Base-by-base conservation (phyloP, 2,888 invertebrate genomes). In the Pilophorus perplexus region DNA sequence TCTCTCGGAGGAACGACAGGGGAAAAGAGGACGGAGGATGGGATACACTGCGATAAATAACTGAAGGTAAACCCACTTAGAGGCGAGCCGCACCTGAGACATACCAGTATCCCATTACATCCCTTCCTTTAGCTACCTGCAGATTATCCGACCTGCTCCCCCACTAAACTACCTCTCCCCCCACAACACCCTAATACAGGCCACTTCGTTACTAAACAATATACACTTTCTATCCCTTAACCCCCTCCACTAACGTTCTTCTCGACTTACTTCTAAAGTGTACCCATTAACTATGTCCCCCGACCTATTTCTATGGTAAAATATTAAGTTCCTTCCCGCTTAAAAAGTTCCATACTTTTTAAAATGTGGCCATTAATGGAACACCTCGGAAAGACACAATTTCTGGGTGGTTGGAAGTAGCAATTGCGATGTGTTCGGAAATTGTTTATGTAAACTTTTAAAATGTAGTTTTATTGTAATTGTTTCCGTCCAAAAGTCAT, bases 11-110 rank as follows among this genome's bases (percentile, higher is more conserved):
- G 33, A 12, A 8, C 33, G 25, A 59, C 16, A 42, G 40, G 18
- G n/a, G 59, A 42, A 42, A 42, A 12, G 59, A 18, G 25, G 44
- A 44, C 14, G 42, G 25, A 22, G 12, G 10, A 16, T 18, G 46
- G 25, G 28, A 42, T 18, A 18, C 25, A 25, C 25, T 20, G 27
- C 64, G 40, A 50, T 64, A 64, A 64, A 64, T 64, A 64, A 64
- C 64, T 52, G 42, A 54, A 50, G 64, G 38, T 64, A 64, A 64
- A 64, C 64, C 64, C 64, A 64, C 64, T 64, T 64, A 64, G 64
- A 50, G 44, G 38, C 38, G 23, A 38, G 52, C 62, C 64, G 27
- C 64, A 64, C 64, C 64, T 64, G 64, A 64, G 64, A 64, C 64
- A 50, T 64, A 52, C 50, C 64, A 64, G 64, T 64, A 50, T 64